phyloP scores from a whole-genome alignment of 2,888 invertebrate species.

The Serripes groenlandicus region DNA sequence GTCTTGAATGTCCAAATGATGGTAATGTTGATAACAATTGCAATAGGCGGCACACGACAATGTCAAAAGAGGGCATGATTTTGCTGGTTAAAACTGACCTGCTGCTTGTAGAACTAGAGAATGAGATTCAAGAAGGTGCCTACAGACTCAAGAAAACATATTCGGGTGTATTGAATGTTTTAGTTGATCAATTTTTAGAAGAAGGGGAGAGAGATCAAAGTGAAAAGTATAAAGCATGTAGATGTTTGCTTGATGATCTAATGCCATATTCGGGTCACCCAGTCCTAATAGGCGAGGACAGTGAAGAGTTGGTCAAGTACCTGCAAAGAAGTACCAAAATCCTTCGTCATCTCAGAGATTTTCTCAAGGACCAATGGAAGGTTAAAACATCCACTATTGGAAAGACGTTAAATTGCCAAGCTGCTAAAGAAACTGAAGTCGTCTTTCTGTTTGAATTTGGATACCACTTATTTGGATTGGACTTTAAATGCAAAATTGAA shows the following conservation, averaged over 20 bases:
- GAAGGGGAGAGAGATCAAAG: conserved; percentile 1
- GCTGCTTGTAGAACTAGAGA: conserved; percentile 54
- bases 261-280: conserved; percentile 56
- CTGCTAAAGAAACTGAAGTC: conserved; percentile 41
- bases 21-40: conserved; percentile 31
- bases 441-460: conserved; percentile 48
- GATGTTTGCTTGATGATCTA: conserved; percentile 51
- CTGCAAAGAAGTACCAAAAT: conserved; percentile 18
- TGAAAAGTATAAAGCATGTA: conserved; percentile 43
- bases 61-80: conserved; percentile 14
- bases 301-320: conserved; percentile 7
- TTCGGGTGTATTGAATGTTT: conserved; percentile 1
- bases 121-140: conserved; percentile 51
- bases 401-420: conserved; percentile 21
- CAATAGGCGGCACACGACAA: conserved; percentile 18
- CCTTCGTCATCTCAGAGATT: conserved; percentile 23
- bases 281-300: conserved; percentile 35
- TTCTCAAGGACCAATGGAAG: conserved; percentile 34
- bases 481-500: conserved; percentile 15
- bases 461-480: conserved; percentile 50
- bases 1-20: conserved; percentile 23
- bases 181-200: conserved; percentile 9
- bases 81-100: conserved; percentile 51
- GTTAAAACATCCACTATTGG: not conserved
- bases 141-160: conserved; percentile 10